Conservation (phyloP, 2,888 invertebrate genomes). For the Acrobasis consociella region DNA sequence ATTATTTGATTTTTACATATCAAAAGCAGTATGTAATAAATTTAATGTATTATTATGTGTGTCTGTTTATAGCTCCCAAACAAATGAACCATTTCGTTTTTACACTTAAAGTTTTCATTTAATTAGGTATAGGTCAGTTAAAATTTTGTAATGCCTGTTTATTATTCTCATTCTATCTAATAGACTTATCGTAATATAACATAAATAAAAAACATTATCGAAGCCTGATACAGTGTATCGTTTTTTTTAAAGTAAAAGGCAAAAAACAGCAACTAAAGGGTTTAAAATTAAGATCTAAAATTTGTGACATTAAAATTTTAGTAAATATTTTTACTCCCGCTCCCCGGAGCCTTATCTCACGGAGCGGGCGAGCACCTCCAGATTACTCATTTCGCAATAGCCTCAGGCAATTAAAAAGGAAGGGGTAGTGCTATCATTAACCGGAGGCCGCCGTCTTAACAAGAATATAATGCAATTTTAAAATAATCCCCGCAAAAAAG, state of each 20-base stretch:
- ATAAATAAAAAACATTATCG: not conserved
- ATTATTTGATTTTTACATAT: too few species aligned
- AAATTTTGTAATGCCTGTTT: too few species aligned
- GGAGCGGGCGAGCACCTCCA: constrained; percentile 69
- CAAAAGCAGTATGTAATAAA: too few species aligned
- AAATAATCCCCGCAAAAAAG: constrained; percentile 83
- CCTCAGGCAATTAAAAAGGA: constrained; percentile 80
- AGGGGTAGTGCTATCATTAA: constrained; percentile 81
- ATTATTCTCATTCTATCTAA: too few species aligned
- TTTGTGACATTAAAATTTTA: constrained; percentile 16
- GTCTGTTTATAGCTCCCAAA: too few species aligned
- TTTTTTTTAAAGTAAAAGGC: not conserved
- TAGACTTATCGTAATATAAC: too few species aligned
- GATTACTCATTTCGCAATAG: constrained; percentile 81
- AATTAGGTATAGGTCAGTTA: too few species aligned
- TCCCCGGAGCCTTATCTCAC: constrained; percentile 70
- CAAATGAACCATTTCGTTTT: too few species aligned
- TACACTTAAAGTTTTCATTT: too few species aligned
- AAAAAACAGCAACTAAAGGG: constrained; percentile 9
- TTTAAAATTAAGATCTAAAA: constrained; percentile 26
- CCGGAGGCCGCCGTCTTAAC: constrained; percentile 77
- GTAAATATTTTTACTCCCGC: constrained; percentile 45
- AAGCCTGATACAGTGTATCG: not conserved
- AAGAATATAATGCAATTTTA: constrained; percentile 83
- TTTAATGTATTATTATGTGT: too few species aligned